These are phyloP conservation scores for Palythoa grandiflora DNA, from an alignment of 92 coral and sea anemone genomes.

Conservation along the genomic window DNA sequence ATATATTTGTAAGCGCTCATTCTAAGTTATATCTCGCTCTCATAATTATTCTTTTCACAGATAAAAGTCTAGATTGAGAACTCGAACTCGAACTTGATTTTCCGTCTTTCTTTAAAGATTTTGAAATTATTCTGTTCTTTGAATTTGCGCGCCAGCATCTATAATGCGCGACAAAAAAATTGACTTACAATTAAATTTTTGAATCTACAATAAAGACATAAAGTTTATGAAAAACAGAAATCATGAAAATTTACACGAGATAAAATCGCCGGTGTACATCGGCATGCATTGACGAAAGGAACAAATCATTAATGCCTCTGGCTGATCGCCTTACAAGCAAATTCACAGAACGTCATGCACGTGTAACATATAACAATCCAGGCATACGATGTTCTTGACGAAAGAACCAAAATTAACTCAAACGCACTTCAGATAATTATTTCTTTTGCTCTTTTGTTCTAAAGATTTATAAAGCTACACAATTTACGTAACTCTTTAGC, in stretches of 20 bases:
- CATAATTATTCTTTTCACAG: neutral
- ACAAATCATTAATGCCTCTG: neutral
- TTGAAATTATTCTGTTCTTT: neutral
- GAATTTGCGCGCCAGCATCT: constrained; percentile 33
- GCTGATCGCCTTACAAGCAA: neutral
- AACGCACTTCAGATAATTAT: neutral
- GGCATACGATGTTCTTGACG: neutral
- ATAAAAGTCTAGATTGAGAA: neutral
- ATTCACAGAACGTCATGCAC: neutral
- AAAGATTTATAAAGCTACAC: neutral
- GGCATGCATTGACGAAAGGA: neutral
- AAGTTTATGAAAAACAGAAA: neutral
- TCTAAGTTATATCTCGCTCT: neutral
- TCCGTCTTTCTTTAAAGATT: neutral
- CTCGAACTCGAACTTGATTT: neutral
- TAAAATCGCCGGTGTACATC: neutral
- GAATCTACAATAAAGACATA: too few species aligned
- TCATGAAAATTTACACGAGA: neutral
- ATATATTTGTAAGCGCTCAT: neutral
- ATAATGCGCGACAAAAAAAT: neutral
- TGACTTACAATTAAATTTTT: neutral
- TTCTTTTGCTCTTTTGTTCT: neutral
- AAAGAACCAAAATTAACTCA: neutral
- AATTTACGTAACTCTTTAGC: neutral
- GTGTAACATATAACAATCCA: neutral